Percentiles rank a stretch among this genome's conserved stretches.
Conservation (phyloP, 2,113 vertebrate genomes). For the Forbesichthys agassizii region DNA sequence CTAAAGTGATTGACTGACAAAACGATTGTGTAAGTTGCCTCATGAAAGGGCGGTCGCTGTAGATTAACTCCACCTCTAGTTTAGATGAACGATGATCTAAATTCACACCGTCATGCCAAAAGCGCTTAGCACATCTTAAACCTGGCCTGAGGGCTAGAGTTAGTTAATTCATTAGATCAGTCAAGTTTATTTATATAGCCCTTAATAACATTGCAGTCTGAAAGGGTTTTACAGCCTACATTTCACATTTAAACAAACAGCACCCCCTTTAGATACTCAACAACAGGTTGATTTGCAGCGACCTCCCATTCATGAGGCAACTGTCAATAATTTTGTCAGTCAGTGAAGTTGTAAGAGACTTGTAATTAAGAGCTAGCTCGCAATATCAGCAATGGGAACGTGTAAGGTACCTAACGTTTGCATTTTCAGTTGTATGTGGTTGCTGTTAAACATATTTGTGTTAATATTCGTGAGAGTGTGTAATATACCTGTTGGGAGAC, state of each 20-base stretch:
- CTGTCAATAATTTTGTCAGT: background rate
- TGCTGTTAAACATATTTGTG: background rate
- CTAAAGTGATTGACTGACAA: background rate
- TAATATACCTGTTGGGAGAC: conserved; percentile 3
- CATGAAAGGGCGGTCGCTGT: background rate
- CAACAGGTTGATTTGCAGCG: background rate
- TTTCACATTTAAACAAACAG: too few relatives aligned
- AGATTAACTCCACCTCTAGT: conserved; percentile 23
- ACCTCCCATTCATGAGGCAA: background rate
- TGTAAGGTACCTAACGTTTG: too few relatives aligned
- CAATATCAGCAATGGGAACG: conserved; percentile 33
- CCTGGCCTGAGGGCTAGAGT: too few relatives aligned
- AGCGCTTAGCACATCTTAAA: too few relatives aligned
- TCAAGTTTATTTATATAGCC: too few relatives aligned
- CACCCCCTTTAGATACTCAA: too few relatives aligned
- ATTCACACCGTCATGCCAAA: background rate
- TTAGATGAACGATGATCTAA: background rate
- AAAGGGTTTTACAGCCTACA: too few relatives aligned
- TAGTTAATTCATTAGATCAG: too few relatives aligned
- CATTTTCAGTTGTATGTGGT: too few relatives aligned
- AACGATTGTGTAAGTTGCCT: background rate
- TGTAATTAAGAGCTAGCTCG: background rate
- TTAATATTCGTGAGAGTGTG: conserved; percentile 28
- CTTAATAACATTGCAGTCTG: too few relatives aligned
- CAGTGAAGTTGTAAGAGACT: background rate